Evolutionary conservation across 30 jellyfish, hydroid and myxozoan species (phyloP), one percentile per base, ranked within the genome.

Genomic region (Clytia hemisphaerica): DNA sequence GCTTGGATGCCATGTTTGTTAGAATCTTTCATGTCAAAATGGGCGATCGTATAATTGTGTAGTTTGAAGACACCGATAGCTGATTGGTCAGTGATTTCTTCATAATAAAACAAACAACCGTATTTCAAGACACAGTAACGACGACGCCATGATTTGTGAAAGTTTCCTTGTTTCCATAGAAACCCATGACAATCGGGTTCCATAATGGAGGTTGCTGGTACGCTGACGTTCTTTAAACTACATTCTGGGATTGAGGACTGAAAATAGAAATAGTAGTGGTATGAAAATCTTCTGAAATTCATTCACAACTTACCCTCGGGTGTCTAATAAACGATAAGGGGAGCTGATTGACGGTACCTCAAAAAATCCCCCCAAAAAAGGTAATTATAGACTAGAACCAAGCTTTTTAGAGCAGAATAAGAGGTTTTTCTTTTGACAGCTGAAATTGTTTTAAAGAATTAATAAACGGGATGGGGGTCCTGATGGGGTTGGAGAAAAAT

Each of bases 141-240:
- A 34, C 76, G 60, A 49, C 77, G 76, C 97, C 97, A 88, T 12
- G 83, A 61, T 38, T 88, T 88, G 82, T 75, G 97, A 6, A 79
- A 33, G 48, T 72, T 55, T 5, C 97, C 97, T 53, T 77, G 97
- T 51, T 88, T 88, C 93, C 94, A 82, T 5, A 88, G 78, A 71
- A 53, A 88, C 21, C 97, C 97, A 64, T 88, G 94, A 51, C 97
- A 80, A 27, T 88, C 97, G 12, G 97, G 97, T n/a, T 79, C 78
- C 33, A 38, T 68, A 3, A 88, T 88, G 30, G 97, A 88, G 79
- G 81, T 48, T 30, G 97, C 97, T 5, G 97, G 97, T 26, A 88
- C 81, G 67, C 95, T 83, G 70, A 88, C 94, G 44, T 88, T 88
- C 40, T 88, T 83, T 16, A 88, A 53, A 45, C 78, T 88, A 73